Base-by-base conservation (phyloP, 1,140 invertebrate genomes). In the Lepidurus packardi region DNA sequence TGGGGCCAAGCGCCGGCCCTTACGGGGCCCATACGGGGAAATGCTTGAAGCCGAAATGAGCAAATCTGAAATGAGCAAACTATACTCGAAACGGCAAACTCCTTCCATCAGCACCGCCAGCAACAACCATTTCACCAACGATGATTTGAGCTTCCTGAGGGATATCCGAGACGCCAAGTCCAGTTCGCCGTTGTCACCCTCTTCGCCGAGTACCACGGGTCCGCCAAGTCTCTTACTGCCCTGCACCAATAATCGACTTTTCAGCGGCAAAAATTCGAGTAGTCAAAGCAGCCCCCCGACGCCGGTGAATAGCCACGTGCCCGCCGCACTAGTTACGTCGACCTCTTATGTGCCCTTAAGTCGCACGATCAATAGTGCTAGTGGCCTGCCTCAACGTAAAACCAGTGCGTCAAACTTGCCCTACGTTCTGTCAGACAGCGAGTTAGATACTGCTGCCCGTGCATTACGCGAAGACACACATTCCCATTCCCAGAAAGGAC, bases 11-110 rank as follows among this genome's bases (percentile, higher is more conserved):
- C 81, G 81, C 43, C 85, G 92, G 21, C 92, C 92, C 0, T 84
- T 93, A 0, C 86, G 92, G 24, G 92, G 92, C 7, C 92, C 92
- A 5, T 93, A 93, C 82, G 92, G 92, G 0, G 91, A 93, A 83
- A 93, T 93, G 92, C 85, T 94, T 13, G 92, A 93, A 83, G 91
- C 91, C 2, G 92, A 93, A 84, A 92, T 93, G 90, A 92, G 91
- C 75, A 92, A 92, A 82, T 83, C 85, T 0, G 89, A 89, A 81
- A 84, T 83, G 25, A 82, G 82, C 65, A 83, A 85, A 44, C 81
- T 84, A 73, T 83, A 83, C 78, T 80, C 85, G 77, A 87, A 89
- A 83, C 83, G 86, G 13, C 53, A 4, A 7, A 65, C 21, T 16
- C 53, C 53, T 79, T 78, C 81, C 77, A 43, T 82, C 74, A 45